Conservation (phyloP, 1,140 invertebrate genomes). For the Ylistrum balloti region DNA sequence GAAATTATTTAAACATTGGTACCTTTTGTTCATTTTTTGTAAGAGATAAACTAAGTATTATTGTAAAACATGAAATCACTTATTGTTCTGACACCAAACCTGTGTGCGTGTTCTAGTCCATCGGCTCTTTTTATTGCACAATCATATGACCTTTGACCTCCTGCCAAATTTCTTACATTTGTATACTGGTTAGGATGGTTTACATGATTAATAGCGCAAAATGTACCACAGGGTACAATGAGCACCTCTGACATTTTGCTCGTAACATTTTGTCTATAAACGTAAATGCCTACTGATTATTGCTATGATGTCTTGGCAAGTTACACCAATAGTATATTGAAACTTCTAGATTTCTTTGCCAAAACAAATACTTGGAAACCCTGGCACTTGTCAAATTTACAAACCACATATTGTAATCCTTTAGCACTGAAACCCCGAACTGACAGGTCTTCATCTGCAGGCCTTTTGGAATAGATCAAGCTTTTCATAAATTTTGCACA, state of each 20-base stretch:
- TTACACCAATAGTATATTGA: background rate
- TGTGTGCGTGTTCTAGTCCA: too few relatives aligned
- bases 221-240: constrained; percentile 1
- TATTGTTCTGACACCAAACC: background rate
- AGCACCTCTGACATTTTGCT: background rate
- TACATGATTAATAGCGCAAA: background rate
- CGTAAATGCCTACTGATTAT: background rate
- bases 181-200: background rate
- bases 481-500: background rate
- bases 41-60: too few relatives aligned
- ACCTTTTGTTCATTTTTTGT: too few relatives aligned
- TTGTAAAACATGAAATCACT: too few relatives aligned
- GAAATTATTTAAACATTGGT: too few relatives aligned
- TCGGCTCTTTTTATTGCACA: too few relatives aligned
- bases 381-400: constrained; percentile 3
- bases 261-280: background rate
- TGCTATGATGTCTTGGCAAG: background rate
- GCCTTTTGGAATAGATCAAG: background rate
- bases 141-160: background rate
- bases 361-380: background rate
- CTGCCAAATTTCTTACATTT: background rate
- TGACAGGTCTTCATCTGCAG: background rate
- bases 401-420: constrained; percentile 9
- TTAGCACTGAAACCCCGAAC: background rate
- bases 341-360: background rate